Percentiles rank a stretch among this genome's conserved stretches.
phyloP scores from a whole-genome alignment of 2,888 invertebrate species.

The Brachyopa scutellaris region DNA sequence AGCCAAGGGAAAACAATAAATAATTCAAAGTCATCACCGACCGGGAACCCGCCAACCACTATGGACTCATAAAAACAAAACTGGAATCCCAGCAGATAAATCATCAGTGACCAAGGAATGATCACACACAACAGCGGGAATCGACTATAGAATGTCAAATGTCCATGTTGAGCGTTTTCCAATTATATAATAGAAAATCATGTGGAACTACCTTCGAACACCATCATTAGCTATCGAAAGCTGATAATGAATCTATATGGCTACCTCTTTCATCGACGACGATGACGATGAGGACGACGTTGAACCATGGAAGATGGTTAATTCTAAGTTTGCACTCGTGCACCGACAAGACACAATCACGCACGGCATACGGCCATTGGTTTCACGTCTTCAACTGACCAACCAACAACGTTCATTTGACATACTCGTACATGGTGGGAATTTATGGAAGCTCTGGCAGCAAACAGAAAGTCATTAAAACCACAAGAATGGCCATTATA shows the following conservation, averaged over 20 bases:
- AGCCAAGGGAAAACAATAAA: conserved; percentile 53
- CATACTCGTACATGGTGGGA: conserved; percentile 61
- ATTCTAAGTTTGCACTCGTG: conserved; percentile 28
- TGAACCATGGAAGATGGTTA: conserved; percentile 45
- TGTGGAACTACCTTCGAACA: conserved; percentile 52
- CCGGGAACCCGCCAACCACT: conserved; percentile 2
- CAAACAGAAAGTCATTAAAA: conserved; percentile 46
- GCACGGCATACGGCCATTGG: conserved; percentile 44
- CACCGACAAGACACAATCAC: conserved; percentile 45
- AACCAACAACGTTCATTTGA: conserved; percentile 27
- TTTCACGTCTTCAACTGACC: not conserved
- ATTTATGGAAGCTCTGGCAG: conserved; percentile 51
- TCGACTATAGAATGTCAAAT: conserved; percentile 36
- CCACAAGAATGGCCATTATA: conserved; percentile 32
- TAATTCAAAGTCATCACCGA: conserved; percentile 60
- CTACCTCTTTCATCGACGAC: conserved; percentile 36
- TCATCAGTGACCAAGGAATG: conserved; percentile 45
- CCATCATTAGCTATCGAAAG: conserved; percentile 56
- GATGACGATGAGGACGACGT: not conserved
- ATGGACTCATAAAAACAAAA: conserved; percentile 21
- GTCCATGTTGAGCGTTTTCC: conserved; percentile 49
- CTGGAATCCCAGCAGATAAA: conserved; percentile 44
- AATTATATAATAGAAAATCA: conserved; percentile 63
- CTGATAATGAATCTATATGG: conserved; percentile 61
- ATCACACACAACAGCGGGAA: conserved; percentile 42